Base-by-base conservation (phyloP, 2,797 vertebrate species). In the Ceryle rudis region DNA sequence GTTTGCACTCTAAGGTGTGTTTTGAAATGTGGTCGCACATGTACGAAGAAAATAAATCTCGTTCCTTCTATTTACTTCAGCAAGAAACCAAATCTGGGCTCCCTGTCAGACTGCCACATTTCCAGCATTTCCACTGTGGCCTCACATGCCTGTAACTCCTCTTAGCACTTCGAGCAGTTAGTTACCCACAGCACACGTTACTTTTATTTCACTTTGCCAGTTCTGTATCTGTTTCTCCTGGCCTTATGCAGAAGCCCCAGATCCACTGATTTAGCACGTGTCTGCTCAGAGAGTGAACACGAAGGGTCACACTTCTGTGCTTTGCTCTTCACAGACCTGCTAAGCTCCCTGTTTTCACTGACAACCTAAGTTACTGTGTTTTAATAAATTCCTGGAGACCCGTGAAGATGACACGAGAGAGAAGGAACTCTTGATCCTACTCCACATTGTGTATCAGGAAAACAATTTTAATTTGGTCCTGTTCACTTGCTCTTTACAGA, bases 361-460 rank as follows among this genome's bases (percentile, higher is more conserved):
- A 29, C 18, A 75, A 23, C 1, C 2, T 35, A 41, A 25, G 14
- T 62, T 86, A 69, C 37, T 65, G 4, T 58, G 12, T 11, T 86
- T 84, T 73, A 39, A 47, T 91, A n/a, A 58, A 33, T 70, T 77
- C 42, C 41, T 70, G 70, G 71, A 80, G 29, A 81, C 17, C 23
- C 20, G 10, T 31, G 14, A 55, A 66, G 28, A 54, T 2, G 3
- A 39, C 18, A 46, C 0, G 1, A 69, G 35, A 65, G 8, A 87
- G 28, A 22, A 79, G 25, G 29, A 85, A 26, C 17, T 37, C 39
- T 16, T 2, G 6, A 42, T 62, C 39, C 51, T 75, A 25, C 9
- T 55, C 29, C 31, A 42, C 15, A 7, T 41, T 72, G 0, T 33
- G 21, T n/a, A 10, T 5, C 13, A 55, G 55, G 23, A 77, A 79